These are phyloP conservation scores for Cataglyphis rosenhaueri DNA, from an alignment of 2,888 invertebrate genomes.

Conservation along the genomic window DNA sequence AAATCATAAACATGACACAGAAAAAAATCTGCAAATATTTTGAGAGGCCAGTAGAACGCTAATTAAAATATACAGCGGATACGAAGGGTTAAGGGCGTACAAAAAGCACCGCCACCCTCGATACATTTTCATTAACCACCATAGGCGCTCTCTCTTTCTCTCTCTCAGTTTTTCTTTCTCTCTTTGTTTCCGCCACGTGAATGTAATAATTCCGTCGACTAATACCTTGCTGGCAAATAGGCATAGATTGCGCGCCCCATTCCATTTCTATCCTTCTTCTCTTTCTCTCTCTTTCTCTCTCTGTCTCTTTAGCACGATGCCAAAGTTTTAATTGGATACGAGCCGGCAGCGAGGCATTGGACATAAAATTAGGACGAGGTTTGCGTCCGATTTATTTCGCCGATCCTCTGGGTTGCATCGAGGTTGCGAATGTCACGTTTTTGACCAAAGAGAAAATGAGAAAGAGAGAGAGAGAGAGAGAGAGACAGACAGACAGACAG, in stretches of 20 bases:
- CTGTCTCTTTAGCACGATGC: not conserved
- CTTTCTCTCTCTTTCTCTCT: not conserved
- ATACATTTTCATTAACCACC: slow-evolving; percentile 48
- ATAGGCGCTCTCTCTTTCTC: not conserved
- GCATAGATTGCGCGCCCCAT: slow-evolving; percentile 26
- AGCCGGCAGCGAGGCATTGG: not conserved
- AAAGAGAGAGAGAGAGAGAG: not conserved
- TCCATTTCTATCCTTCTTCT: not conserved
- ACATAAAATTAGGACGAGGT: slow-evolving; percentile 42
- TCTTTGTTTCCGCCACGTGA: slow-evolving; percentile 19
- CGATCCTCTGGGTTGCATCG: not conserved
- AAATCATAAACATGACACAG: not conserved
- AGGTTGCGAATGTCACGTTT: slow-evolving; percentile 23
- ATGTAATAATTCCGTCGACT: slow-evolving; percentile 43
- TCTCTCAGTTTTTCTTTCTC: not conserved
- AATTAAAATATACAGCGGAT: slow-evolving; percentile 29
- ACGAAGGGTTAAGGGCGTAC: slow-evolving; percentile 26
- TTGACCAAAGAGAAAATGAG: not conserved
- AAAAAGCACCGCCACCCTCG: slow-evolving; percentile 17
- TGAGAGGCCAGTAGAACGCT: not conserved
- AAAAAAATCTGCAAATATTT: not conserved
- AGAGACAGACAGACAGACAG: not conserved
- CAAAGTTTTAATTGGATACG: slow-evolving; percentile 52
- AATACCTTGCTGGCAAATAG: slow-evolving; percentile 40
- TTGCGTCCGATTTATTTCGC: slow-evolving; percentile 41